A percentile compares a stretch with the other conserved stretches of the same genome.
Evolutionary conservation across 2,888 invertebrate genomes (phyloP).

Genomic region (Drosophila suboccidentalis): DNA sequence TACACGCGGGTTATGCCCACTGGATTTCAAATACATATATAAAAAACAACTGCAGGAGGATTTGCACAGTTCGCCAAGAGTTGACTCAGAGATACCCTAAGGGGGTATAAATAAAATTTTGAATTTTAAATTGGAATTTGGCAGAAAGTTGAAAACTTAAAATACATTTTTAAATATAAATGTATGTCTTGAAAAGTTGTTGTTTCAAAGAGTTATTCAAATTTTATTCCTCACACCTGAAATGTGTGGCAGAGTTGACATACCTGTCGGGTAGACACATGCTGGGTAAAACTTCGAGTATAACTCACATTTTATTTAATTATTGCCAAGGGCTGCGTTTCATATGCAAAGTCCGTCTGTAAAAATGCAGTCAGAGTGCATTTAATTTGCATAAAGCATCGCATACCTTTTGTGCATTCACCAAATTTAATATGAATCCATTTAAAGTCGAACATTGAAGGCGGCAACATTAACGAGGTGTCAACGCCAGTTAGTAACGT

Average conservation of each 20-base stretch:
- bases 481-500: conserved; percentile 19
- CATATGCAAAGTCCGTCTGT: conserved; percentile 21
- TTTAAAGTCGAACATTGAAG: conserved; percentile 22
- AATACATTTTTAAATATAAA: too few species aligned
- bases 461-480: conserved; percentile 32
- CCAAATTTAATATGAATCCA: conserved; percentile 18
- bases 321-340: conserved; percentile 62
- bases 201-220: too few species aligned
- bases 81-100: conserved; percentile 9
- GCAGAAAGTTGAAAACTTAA: neutral
- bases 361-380: conserved; percentile 47
- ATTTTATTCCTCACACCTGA: too few species aligned
- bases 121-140: neutral
- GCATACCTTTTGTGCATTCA: conserved; percentile 35
- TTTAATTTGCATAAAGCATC: conserved; percentile 51
- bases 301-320: conserved; percentile 72
- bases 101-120: neutral
- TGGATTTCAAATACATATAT: conserved; percentile 20
- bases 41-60: conserved; percentile 2
- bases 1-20: conserved; percentile 66
- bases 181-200: too few species aligned
- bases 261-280: neutral
- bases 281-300: conserved; percentile 22
- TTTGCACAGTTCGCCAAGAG: neutral
- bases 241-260: neutral